phyloP scores from a whole-genome alignment of 2,888 invertebrate species.

The Kryphioiulus occultus region DNA sequence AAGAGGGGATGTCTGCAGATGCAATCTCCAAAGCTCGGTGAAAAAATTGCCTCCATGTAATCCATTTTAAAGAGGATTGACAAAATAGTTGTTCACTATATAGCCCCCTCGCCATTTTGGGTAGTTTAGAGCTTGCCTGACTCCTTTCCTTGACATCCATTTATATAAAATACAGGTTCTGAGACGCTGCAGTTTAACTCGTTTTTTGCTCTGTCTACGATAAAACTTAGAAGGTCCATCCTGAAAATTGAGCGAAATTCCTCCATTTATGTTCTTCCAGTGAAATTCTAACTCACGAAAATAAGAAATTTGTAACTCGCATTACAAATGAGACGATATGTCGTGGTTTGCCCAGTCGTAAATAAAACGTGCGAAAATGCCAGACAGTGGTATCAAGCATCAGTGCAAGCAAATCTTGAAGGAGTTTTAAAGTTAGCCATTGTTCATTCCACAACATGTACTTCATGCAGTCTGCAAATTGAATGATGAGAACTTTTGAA shows the following conservation, averaged over 20 bases:
- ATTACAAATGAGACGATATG: too few relatives aligned
- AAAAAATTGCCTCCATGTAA: conserved; percentile 38
- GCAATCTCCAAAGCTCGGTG: conserved; percentile 21
- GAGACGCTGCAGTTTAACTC: neutral
- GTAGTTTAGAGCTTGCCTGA: neutral
- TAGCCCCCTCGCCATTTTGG: conserved; percentile 36
- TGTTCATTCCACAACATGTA: too few relatives aligned
- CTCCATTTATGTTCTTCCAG: neutral
- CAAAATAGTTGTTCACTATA: conserved; percentile 24
- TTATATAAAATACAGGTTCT: conserved; percentile 32
- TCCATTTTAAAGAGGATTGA: conserved; percentile 40
- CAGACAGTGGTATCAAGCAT: too few relatives aligned
- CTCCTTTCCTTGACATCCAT: neutral
- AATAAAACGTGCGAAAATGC: too few relatives aligned
- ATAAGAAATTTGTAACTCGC: too few relatives aligned
- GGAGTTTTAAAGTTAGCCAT: too few relatives aligned
- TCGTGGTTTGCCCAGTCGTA: too few relatives aligned
- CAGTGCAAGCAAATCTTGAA: too few relatives aligned
- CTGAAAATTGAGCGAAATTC: neutral
- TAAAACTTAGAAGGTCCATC: neutral
- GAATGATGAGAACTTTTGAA: too few relatives aligned
- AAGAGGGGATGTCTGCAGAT: conserved; percentile 39
- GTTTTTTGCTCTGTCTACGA: neutral
- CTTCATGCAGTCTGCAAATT: too few relatives aligned
- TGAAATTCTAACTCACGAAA: neutral